phyloP scores from a whole-genome alignment of 2,888 invertebrate genomes.

The Seira sanloemensis region DNA sequence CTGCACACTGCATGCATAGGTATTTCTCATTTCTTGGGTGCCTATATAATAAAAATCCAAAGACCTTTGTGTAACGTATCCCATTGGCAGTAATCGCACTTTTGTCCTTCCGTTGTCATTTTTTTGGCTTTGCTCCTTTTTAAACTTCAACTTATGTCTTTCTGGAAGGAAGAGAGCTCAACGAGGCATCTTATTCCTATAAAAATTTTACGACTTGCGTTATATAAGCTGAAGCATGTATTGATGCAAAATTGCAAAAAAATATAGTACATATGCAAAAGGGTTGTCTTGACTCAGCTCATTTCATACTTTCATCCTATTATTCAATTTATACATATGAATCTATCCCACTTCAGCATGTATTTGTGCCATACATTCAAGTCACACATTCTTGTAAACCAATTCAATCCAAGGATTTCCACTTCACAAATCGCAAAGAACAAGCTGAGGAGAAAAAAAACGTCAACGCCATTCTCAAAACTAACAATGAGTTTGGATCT shows the following conservation, averaged over 20 bases:
- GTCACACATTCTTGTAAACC: background rate
- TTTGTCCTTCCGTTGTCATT: background rate
- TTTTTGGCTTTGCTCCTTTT: background rate
- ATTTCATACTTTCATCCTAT: background rate
- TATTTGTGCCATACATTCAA: background rate
- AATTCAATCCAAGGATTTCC: background rate
- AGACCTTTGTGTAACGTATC: too few relatives aligned
- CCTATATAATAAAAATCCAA: too few relatives aligned
- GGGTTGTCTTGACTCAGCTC: too few relatives aligned
- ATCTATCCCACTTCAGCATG: background rate
- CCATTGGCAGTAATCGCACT: background rate
- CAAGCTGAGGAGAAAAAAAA: too few relatives aligned
- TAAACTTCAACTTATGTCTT: background rate
- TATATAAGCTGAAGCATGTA: background rate
- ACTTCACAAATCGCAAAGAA: background rate
- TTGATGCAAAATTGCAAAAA: background rate
- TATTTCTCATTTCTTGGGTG: too few relatives aligned
- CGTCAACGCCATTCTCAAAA: background rate
- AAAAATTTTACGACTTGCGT: background rate
- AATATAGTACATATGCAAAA: background rate
- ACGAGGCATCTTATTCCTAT: too few relatives aligned
- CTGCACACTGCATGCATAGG: too few relatives aligned
- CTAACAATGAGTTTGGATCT: background rate
- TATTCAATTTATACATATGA: background rate
- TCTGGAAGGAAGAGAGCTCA: background rate